These are phyloP conservation scores for Macrotus californicus DNA, from an alignment of 2,113 vertebrate species.

Conservation along the genomic window DNA sequence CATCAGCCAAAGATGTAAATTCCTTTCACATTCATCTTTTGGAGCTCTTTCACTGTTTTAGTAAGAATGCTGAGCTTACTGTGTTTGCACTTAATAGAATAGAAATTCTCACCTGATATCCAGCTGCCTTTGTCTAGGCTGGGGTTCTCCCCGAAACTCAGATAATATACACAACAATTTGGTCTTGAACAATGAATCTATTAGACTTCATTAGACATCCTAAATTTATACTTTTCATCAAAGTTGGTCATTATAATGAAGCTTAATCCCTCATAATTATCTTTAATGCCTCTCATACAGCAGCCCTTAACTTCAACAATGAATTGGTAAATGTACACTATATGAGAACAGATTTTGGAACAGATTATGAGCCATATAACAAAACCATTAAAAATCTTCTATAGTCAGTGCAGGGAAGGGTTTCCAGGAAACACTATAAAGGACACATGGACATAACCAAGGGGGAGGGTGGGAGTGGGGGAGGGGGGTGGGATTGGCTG, in stretches of 20 bases:
- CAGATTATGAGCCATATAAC: conserved; percentile 68
- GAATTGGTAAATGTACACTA: conserved; percentile 55
- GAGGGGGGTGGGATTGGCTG: no score
- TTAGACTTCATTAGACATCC: neutral
- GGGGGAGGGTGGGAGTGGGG: no score
- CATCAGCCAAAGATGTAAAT: neutral
- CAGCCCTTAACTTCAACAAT: conserved; percentile 44
- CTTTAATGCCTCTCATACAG: neutral
- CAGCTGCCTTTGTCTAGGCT: conserved; percentile 7
- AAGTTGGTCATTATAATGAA: neutral
- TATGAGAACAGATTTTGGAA: conserved; percentile 71
- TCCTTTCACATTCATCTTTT: neutral
- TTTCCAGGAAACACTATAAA: no score
- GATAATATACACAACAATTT: conserved; percentile 11
- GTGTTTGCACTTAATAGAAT: neutral
- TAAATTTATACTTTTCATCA: conserved; percentile 36
- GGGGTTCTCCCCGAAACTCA: neutral
- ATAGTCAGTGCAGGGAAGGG: no score
- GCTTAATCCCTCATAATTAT: neutral
- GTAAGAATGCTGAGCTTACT: neutral
- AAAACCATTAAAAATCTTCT: conserved; percentile 61
- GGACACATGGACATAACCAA: no score
- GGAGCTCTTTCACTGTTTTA: neutral
- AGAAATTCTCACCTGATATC: neutral
- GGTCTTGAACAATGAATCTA: neutral